These are phyloP conservation scores for Habropoda laboriosa DNA, from an alignment of 1,140 invertebrate genomes.

Conservation along the genomic window DNA sequence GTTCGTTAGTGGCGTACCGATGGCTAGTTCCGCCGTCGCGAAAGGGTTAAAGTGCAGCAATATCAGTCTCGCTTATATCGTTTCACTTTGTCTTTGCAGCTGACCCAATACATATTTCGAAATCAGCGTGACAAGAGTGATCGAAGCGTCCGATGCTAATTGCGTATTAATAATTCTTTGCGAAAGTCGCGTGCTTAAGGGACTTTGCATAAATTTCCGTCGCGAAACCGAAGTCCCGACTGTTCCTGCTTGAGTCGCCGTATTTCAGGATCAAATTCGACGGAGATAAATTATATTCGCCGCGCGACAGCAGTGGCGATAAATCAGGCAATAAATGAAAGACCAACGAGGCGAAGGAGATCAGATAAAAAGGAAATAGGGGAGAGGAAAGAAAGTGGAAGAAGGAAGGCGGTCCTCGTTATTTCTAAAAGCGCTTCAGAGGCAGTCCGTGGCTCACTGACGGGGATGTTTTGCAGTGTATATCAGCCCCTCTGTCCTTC, in stretches of 20 bases:
- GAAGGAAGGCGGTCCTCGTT: conserved; percentile 60
- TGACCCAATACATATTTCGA: too few relatives aligned
- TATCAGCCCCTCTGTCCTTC: conserved; percentile 16
- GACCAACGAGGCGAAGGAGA: conserved; percentile 54
- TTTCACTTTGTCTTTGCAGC: too few relatives aligned
- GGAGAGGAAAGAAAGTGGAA: conserved; percentile 38
- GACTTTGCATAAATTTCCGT: conserved; percentile 41
- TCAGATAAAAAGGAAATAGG: conserved; percentile 60
- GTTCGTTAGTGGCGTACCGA: too few relatives aligned
- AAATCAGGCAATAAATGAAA: conserved; percentile 68
- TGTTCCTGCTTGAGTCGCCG: conserved; percentile 20
- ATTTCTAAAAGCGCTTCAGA: conserved; percentile 65
- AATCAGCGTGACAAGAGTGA: not conserved
- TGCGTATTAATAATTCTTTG: conserved; percentile 37
- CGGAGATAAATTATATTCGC: conserved; percentile 63
- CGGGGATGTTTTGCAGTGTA: conserved; percentile 36
- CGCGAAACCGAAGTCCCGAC: not conserved
- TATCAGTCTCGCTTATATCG: too few relatives aligned
- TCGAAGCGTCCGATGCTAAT: conserved; percentile 1
- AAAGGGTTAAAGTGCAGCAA: too few relatives aligned
- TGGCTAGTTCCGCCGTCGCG: too few relatives aligned
- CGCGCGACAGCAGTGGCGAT: conserved; percentile 38
- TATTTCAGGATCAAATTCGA: conserved; percentile 66
- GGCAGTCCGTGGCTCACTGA: conserved; percentile 36
- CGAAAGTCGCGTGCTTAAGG: not conserved